These are phyloP conservation scores for Chinchilla lanigera DNA, from an alignment of 2,113 vertebrate genomes.

Conservation along the genomic window DNA sequence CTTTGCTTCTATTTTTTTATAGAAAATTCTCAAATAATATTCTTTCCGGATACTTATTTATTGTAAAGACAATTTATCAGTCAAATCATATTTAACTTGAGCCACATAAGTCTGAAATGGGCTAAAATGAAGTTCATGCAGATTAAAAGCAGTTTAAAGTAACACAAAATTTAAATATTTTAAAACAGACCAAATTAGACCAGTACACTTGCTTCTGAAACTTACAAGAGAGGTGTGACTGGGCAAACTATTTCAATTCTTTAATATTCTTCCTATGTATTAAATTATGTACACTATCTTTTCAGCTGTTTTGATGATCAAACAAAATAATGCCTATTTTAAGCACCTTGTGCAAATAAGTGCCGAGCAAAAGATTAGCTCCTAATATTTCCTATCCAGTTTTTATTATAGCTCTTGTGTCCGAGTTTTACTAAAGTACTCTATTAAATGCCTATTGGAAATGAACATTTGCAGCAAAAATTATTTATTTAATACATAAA, in stretches of 20 bases:
- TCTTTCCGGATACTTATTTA: not conserved
- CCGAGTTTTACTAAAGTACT: not conserved
- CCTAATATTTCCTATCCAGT: not conserved
- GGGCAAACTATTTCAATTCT: not conserved
- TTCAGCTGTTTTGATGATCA: not conserved
- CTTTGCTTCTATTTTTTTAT: not conserved
- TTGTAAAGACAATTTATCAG: not conserved
- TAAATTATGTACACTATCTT: not conserved
- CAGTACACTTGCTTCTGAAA: not conserved
- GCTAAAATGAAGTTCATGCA: not conserved
- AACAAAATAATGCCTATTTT: not conserved
- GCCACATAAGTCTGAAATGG: not conserved
- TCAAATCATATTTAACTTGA: not conserved
- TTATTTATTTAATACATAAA: constrained; percentile 21
- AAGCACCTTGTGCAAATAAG: not conserved
- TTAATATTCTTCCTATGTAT: not conserved
- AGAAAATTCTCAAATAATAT: not conserved
- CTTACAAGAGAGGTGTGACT: not conserved
- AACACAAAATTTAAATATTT: not conserved
- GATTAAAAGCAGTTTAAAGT: not conserved
- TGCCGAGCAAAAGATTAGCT: not conserved
- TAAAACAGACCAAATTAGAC: not conserved
- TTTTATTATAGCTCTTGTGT: not conserved
- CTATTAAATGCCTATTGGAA: not conserved
- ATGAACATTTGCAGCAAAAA: not conserved